Evolutionary conservation across 2,113 vertebrate genomes (phyloP).

Genomic region (Hyaena hyaena): DNA sequence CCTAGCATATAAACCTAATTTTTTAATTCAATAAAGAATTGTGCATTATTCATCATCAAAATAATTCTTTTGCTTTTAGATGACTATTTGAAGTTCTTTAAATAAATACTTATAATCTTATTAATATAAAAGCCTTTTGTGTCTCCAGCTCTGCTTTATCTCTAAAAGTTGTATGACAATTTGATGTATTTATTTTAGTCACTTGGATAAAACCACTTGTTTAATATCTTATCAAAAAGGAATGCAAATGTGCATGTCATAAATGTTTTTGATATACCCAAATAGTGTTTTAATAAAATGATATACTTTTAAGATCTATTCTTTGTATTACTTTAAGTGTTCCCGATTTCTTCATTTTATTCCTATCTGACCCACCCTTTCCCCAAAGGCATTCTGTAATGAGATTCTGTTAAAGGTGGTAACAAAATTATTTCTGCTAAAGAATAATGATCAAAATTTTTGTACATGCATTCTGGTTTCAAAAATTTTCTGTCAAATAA

Average conservation of each 20-base stretch:
- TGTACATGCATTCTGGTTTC: not conserved
- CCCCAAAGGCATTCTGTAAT: conserved; percentile 51
- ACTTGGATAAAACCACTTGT: not conserved
- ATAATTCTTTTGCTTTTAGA: not conserved
- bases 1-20: not conserved
- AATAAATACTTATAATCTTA: not conserved
- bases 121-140: not conserved
- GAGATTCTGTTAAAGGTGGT: conserved; percentile 45
- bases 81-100: not conserved
- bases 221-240: conserved; percentile 38
- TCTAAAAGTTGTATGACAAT: conserved; percentile 42
- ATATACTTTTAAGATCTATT: not conserved
- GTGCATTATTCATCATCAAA: not conserved
- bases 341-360: conserved; percentile 42
- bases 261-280: conserved; percentile 2
- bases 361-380: not conserved
- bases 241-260: not conserved
- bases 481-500: conserved; percentile 57
- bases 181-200: conserved; percentile 4
- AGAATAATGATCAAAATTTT: conserved; percentile 50
- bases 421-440: conserved; percentile 58
- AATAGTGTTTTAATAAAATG: not conserved
- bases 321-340: not conserved
- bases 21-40: not conserved
- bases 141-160: not conserved